Evolutionary conservation across 2,888 invertebrate species (phyloP).

Genomic region (Drosophila meridiana): DNA sequence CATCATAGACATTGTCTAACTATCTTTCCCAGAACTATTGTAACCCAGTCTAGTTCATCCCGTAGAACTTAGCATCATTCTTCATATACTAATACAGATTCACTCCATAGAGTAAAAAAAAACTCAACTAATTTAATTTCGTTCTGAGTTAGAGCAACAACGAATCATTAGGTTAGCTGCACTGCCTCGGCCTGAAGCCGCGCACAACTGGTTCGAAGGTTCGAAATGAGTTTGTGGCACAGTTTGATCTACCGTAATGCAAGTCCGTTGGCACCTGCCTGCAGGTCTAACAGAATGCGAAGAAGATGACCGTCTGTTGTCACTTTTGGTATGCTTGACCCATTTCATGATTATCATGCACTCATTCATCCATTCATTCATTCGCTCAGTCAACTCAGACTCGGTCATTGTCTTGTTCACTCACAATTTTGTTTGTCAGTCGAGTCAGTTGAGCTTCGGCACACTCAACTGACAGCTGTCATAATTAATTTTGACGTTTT

Average conservation of each 20-base stretch:
- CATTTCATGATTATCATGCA: slow-evolving; percentile 68
- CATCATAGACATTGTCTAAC: too few relatives aligned
- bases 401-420: slow-evolving; percentile 50
- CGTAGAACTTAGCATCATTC: neutral
- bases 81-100: neutral
- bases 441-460: slow-evolving; percentile 62
- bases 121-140: neutral
- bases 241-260: slow-evolving; percentile 56
- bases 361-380: slow-evolving; percentile 42
- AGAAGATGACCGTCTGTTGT: slow-evolving; percentile 50
- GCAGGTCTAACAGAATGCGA: slow-evolving; percentile 13
- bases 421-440: slow-evolving; percentile 35
- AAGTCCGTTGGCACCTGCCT: slow-evolving; percentile 37
- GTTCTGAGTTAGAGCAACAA: neutral
- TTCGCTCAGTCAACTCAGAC: slow-evolving; percentile 1
- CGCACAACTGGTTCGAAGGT: slow-evolving; percentile 13
- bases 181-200: neutral
- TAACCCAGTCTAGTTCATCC: neutral
- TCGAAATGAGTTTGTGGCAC: slow-evolving; percentile 36
- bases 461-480: slow-evolving; percentile 84
- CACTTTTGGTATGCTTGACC: slow-evolving; percentile 74
- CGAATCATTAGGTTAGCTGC: slow-evolving; percentile 17
- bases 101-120: neutral
- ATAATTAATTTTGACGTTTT: slow-evolving; percentile 85
- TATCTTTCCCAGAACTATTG: too few relatives aligned